Conservation (phyloP, 2,113 vertebrate species). For the Chaetodon auriga region DNA sequence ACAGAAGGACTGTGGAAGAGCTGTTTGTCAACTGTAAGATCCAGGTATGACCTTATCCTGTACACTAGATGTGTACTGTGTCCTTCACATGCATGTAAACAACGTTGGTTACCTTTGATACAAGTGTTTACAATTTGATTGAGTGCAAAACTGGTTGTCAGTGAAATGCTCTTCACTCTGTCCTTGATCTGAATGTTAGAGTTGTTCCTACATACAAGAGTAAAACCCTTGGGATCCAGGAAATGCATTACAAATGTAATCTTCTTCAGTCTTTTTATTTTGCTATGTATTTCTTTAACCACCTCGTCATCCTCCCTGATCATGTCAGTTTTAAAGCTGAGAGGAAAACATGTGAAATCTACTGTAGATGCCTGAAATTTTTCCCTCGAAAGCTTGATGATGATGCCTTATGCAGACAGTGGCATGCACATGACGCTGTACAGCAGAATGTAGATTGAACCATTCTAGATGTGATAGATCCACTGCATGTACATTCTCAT, state of each 20-base stretch:
- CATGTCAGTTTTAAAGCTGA: neutral
- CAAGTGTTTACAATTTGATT: neutral
- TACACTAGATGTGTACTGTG: neutral
- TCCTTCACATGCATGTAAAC: neutral
- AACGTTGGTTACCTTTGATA: neutral
- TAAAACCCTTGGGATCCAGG: neutral
- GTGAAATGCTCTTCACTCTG: neutral
- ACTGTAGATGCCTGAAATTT: neutral
- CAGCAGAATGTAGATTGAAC: neutral
- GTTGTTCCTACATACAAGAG: neutral
- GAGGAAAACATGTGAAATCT: neutral
- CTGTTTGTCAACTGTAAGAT: conserved; percentile 99
- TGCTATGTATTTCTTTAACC: neutral
- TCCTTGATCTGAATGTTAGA: neutral
- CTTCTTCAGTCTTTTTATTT: neutral
- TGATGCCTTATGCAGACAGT: too few relatives aligned
- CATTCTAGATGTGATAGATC: neutral
- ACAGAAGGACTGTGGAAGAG: conserved; percentile 97
- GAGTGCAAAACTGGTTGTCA: neutral
- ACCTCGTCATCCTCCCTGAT: neutral
- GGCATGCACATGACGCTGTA: neutral
- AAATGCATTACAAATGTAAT: neutral
- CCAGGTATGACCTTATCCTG: conserved; percentile 84
- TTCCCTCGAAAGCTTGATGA: neutral
- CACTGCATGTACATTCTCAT: neutral